Conservation (phyloP, 2,797 vertebrate species). For the Amniataba percoides region DNA sequence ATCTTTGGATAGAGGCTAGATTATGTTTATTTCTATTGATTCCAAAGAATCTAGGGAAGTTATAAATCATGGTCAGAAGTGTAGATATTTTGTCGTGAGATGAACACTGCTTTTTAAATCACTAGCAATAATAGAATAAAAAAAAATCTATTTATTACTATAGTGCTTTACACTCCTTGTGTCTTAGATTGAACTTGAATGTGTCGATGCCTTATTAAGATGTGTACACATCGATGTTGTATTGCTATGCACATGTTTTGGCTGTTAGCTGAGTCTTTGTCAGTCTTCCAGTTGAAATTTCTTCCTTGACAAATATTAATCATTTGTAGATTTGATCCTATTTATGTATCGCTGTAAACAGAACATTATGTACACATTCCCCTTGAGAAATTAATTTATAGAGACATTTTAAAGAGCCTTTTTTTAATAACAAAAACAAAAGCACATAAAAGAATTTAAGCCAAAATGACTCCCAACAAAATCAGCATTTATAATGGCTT, state of each 20-base stretch:
- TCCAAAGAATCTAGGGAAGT: constrained; percentile 81
- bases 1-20: constrained; percentile 76
- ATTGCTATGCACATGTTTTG: constrained; percentile 71
- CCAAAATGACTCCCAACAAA: constrained; percentile 36
- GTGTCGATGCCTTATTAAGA: constrained; percentile 82
- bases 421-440: constrained; percentile 22
- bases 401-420: constrained; percentile 42
- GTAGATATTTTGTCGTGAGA: constrained; percentile 75
- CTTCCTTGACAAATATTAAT: constrained; percentile 62
- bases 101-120: constrained; percentile 80
- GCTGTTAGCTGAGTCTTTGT: constrained; percentile 69
- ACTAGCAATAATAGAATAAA: constrained; percentile 80
- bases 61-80: constrained; percentile 75
- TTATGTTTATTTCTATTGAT: constrained; percentile 77
- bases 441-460: constrained; percentile 27
- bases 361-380: constrained; percentile 65
- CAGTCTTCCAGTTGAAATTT: constrained; percentile 69
- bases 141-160: constrained; percentile 79
- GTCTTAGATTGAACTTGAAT: constrained; percentile 83
- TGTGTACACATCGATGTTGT: constrained; percentile 70
- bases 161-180: constrained; percentile 83
- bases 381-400: constrained; percentile 55
- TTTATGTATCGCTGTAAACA: constrained; percentile 82
- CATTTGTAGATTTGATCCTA: constrained; percentile 78
- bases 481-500: neutral